Conservation (phyloP, 1,140 invertebrate species). For the Papilio aristodemus region DNA sequence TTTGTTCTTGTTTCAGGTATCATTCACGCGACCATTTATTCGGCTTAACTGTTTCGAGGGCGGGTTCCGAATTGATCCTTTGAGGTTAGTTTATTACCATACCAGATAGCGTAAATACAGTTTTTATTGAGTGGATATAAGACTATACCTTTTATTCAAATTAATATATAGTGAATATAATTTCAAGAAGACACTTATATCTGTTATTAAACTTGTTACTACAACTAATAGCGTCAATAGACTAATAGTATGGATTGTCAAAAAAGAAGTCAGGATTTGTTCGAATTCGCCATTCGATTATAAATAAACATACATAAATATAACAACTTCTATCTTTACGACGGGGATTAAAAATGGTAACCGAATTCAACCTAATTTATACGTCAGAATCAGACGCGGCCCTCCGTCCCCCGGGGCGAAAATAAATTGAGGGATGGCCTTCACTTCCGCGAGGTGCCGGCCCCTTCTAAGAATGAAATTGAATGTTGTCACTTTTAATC, state of each 20-base stretch:
- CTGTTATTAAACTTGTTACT: too few species aligned
- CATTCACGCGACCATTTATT: constrained; percentile 27
- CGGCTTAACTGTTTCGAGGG: constrained; percentile 10
- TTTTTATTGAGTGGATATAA: too few species aligned
- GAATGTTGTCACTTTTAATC: constrained; percentile 10
- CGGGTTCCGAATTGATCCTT: background rate
- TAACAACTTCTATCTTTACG: background rate
- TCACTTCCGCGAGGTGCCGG: constrained; percentile 26
- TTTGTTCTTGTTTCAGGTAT: constrained; percentile 41
- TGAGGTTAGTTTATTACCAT: constrained; percentile 9
- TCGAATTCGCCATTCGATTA: background rate
- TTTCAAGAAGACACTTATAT: too few species aligned
- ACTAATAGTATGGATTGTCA: too few species aligned
- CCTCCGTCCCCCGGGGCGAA: constrained; percentile 21
- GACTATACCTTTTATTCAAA: too few species aligned
- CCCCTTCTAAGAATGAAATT: constrained; percentile 8
- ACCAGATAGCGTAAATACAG: background rate
- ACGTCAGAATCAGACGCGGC: constrained; percentile 26
- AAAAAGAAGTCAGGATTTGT: too few species aligned
- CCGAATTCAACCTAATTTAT: constrained; percentile 29
- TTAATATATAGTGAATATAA: too few species aligned
- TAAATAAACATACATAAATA: background rate
- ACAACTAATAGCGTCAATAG: too few species aligned
- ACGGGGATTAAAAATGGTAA: constrained; percentile 16
- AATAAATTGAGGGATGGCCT: constrained; percentile 40